Base-by-base conservation (phyloP, 2,113 vertebrate genomes). In the Urocolius indicus region DNA sequence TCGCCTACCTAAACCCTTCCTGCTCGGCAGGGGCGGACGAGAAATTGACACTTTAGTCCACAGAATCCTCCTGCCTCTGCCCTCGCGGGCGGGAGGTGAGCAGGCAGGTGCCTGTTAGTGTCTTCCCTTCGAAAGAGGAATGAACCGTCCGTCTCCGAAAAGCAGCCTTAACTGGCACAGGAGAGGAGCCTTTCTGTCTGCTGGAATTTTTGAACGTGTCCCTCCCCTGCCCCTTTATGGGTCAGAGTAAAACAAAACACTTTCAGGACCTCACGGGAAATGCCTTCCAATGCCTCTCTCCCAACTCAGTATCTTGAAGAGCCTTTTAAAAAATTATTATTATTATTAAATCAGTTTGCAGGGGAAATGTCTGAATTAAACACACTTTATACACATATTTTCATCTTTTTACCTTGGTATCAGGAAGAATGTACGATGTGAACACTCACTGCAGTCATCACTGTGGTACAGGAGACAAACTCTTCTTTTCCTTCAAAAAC, bases 361-460 rank as follows among this genome's bases (percentile, higher is more conserved):
- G 12, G n/a, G 11, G 19, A 76, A 86, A 58, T 5, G 0, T 1
- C 26, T 63, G 32, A 38, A 87, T 13, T 18, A 62, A 75, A 11
- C 4, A 5, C 6, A 1, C 20, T 59, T 57, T 36, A 21, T 55
- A 14, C 34, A 32, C 2, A 0, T 20, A 41, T 58, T 74, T 54
- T 65, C 38, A 51, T 34, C 38, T 54, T 80, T 71, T 66, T 30
- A 45, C 36, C 13, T 54, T 24, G 43, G 22, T 48, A 8, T 19
- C 11, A 26, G 27, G 51, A 77, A 66, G 67, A 66, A 66, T 0
- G 4, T 2, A 10, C 11, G 41, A 48, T 18, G 26, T 1, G 2
- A 62, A 48, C 0, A 0, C 16, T 30, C n/a, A 15, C 21, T 0
- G 38, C 4, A 22, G 13, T 38, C 6, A 0, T 38, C 19, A 1